Evolutionary conservation across 2,797 vertebrate genomes (phyloP).

Genomic region (Euphonia xanthogaster): DNA sequence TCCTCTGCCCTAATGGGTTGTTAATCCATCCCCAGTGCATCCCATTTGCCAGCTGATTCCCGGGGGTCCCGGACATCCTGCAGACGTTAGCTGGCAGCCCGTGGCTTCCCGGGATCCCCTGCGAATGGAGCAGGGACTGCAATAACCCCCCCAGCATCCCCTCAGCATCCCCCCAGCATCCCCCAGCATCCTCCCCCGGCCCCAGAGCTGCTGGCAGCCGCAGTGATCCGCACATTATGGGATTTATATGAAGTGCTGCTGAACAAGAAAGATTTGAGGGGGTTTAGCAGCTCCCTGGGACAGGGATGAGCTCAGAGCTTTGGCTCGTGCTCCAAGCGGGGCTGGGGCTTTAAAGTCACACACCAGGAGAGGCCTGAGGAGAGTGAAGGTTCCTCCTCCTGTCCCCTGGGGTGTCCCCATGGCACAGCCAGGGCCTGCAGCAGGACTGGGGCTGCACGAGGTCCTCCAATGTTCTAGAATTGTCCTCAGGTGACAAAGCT

Average conservation of each 20-base stretch:
- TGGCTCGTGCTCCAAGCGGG: conserved; percentile 18
- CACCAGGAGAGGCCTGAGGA: not conserved
- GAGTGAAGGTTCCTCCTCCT: not conserved
- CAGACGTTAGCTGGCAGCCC: conserved; percentile 6
- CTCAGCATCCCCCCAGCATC: not conserved
- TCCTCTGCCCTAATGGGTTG: conserved; percentile 33
- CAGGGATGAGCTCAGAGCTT: conserved; percentile 69
- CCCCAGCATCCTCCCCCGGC: not conserved
- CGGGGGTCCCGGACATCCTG: not conserved
- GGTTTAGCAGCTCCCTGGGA: conserved; percentile 65
- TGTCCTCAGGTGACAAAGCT: not conserved
- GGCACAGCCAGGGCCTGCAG: not conserved
- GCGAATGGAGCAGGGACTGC: not conserved
- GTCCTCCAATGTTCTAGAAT: fast-evolving
- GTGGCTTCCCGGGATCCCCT: not conserved
- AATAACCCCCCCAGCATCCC: not conserved
- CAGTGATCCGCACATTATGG: conserved; percentile 53
- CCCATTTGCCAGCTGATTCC: conserved; percentile 33
- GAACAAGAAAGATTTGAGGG: conserved; percentile 67
- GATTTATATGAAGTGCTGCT: conserved; percentile 72
- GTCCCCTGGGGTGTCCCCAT: not conserved
- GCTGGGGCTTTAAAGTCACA: conserved; percentile 23
- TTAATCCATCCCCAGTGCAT: conserved; percentile 44
- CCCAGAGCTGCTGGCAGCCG: conserved; percentile 51
- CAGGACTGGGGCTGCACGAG: not conserved